A percentile compares a stretch with the other conserved stretches of the same genome.
These are phyloP conservation scores for Perithous albicinctus DNA, from an alignment of 2,888 invertebrate species.

Conservation along the genomic window DNA sequence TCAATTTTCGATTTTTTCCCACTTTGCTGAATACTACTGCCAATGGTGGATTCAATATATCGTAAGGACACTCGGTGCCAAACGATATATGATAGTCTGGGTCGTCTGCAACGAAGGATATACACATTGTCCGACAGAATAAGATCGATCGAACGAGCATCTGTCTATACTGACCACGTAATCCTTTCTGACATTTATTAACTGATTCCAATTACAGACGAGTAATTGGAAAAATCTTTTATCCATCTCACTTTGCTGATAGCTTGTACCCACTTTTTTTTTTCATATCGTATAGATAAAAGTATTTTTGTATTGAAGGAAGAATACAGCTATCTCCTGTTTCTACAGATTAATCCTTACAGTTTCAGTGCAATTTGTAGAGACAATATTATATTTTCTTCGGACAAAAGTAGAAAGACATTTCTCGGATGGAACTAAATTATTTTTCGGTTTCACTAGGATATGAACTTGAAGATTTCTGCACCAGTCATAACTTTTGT, in stretches of 20 bases:
- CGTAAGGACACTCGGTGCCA: neutral
- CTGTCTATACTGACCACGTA: slow-evolving; percentile 26
- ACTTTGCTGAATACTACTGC: neutral
- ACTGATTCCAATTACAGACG: slow-evolving; percentile 46
- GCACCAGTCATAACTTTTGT: too few species aligned
- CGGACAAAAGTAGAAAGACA: too few species aligned
- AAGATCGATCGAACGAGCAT: slow-evolving; percentile 28
- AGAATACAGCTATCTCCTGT: neutral
- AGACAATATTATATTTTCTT: neutral
- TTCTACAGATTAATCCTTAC: neutral
- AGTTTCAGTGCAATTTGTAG: neutral
- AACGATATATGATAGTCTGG: neutral
- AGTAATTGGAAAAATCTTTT: slow-evolving; percentile 49
- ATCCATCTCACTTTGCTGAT: neutral
- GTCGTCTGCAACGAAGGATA: neutral
- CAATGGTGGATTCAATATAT: neutral
- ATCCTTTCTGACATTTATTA: slow-evolving; percentile 48
- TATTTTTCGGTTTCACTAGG: too few species aligned
- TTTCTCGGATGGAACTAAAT: too few species aligned
- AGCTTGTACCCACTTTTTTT: neutral
- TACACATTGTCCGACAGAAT: neutral
- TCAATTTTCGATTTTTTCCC: neutral
- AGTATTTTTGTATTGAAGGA: neutral
- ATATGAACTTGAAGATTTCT: too few species aligned
- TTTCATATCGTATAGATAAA: neutral